phyloP scores from a whole-genome alignment of 1,140 invertebrate species.

The Musca vetustissima region DNA sequence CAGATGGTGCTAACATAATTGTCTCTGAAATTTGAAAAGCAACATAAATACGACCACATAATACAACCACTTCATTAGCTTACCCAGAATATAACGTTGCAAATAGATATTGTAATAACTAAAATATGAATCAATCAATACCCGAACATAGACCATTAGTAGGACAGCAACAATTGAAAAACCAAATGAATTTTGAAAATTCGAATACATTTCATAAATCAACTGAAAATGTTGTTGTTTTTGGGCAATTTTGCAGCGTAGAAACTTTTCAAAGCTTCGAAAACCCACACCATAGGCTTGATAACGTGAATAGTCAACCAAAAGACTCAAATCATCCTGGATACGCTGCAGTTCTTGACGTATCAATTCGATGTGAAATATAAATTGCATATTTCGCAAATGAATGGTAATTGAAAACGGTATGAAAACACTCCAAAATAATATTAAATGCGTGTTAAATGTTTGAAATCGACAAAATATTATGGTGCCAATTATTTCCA shows the following conservation, averaged over 20 bases:
- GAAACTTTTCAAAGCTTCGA: constrained; percentile 36
- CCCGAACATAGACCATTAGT: constrained; percentile 26
- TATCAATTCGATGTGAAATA: constrained; percentile 41
- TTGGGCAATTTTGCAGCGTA: constrained; percentile 32
- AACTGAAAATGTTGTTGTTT: constrained; percentile 37
- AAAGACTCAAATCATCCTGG: constrained; percentile 34
- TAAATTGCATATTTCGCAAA: constrained; percentile 39
- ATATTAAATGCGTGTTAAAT: constrained; percentile 20
- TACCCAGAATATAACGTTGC: not conserved
- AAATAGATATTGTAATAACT: constrained; percentile 4
- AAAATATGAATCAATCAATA: constrained; percentile 21
- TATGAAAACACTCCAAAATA: constrained; percentile 42
- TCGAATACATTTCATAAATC: constrained; percentile 35
- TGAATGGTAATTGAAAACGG: constrained; percentile 35
- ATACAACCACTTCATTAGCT: not conserved
- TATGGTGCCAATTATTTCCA: constrained; percentile 27
- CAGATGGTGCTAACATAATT: constrained; percentile 33
- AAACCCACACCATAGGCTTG: constrained; percentile 34
- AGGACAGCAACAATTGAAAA: constrained; percentile 39
- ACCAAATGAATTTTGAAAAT: constrained; percentile 35
- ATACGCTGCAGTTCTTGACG: constrained; percentile 36
- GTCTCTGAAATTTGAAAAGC: constrained; percentile 1
- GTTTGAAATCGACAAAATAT: constrained; percentile 21
- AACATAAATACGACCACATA: too few relatives aligned
- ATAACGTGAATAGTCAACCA: constrained; percentile 45